Conservation (phyloP, 2,797 vertebrate species). For the Melanotaenia maccullochi region DNA sequence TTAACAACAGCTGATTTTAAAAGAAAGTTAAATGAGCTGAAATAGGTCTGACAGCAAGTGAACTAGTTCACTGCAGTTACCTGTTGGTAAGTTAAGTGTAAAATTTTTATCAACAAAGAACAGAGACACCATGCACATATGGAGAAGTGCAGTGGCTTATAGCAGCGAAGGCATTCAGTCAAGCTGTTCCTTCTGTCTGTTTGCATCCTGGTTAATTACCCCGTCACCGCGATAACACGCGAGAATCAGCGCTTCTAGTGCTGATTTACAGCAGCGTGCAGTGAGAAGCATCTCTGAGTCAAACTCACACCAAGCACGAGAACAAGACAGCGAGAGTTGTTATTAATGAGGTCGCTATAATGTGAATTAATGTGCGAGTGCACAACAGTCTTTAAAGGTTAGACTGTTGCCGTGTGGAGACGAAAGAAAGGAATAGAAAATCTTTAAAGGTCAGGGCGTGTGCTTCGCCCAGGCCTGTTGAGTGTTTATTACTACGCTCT, state of each 20-base stretch:
- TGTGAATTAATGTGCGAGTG: conserved; percentile 87
- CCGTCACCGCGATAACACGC: conserved; percentile 72
- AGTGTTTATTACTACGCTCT: conserved; percentile 82
- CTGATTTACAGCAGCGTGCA: conserved; percentile 81
- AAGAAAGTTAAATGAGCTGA: not conserved
- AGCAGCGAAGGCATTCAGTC: conserved; percentile 56
- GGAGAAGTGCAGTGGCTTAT: conserved; percentile 45
- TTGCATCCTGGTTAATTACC: conserved; percentile 84
- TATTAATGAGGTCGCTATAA: conserved; percentile 87
- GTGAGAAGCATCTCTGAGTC: conserved; percentile 67
- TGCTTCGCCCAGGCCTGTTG: conserved; percentile 71
- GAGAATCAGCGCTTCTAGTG: conserved; percentile 75
- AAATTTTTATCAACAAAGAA: conserved; percentile 7
- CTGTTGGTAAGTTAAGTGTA: not conserved
- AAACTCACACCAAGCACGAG: conserved; percentile 68
- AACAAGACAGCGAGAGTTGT: conserved; percentile 78
- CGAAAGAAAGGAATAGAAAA: conserved; percentile 77
- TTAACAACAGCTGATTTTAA: not conserved
- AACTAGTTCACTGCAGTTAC: conserved; percentile 2
- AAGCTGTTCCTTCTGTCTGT: conserved; percentile 72
- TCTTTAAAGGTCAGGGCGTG: conserved; percentile 84
- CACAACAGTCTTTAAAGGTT: conserved; percentile 89
- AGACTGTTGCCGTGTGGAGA: conserved; percentile 80
- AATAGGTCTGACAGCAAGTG: not conserved
- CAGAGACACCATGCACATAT: conserved; percentile 4